Evolutionary conservation across 2,888 invertebrate species (phyloP), one percentile per base, ranked within the genome.

Genomic region (Spodoptera exigua): DNA sequence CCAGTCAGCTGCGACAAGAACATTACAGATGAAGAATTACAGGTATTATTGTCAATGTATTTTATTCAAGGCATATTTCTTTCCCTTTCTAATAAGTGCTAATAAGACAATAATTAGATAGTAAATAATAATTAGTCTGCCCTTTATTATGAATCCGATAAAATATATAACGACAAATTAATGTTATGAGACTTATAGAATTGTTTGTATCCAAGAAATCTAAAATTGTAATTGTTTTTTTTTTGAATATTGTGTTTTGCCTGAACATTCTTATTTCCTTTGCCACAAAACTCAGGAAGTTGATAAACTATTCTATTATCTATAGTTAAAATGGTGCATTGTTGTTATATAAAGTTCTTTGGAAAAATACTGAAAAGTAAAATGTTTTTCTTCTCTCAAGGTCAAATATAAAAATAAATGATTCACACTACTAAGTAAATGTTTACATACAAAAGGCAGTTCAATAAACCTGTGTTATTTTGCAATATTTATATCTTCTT

Each of bases 21-120:
- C 49, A 91, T 94, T 27, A 83, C 89, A 0, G 92, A 94, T 64
- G 86, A 87, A 39, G 91, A 94, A 17, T 68, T 94, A 53, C 80
- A 91, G 91, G 94, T 93, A 82, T 11, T n/a, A n/a, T 27, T 12
- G 3, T 40, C 10, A 12, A 11, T 21, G 1, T n/a, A 21, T n/a
- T 41, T 41, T n/a, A 11, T 21, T 5, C 1, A 35, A 35, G 11
- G n/a, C 5, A 7, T 12, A n/a, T 4, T 2, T 35, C 27, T 18
- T 37, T 40, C 13, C 44, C 5, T 5, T 12, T 0, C 2, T n/a
- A 10, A 27, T 1, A 34, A 4, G 0, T 27, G 5, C 21, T 3
- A 11, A 13, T 27, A 13, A 18, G 3, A 0, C 16, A 9, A 9
- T 0, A 1, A 11, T 11, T 7, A 11, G 14, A 13, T 27, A 7